phyloP scores from a whole-genome alignment of 2,113 vertebrate genomes.

The Cnemophilus loriae region DNA sequence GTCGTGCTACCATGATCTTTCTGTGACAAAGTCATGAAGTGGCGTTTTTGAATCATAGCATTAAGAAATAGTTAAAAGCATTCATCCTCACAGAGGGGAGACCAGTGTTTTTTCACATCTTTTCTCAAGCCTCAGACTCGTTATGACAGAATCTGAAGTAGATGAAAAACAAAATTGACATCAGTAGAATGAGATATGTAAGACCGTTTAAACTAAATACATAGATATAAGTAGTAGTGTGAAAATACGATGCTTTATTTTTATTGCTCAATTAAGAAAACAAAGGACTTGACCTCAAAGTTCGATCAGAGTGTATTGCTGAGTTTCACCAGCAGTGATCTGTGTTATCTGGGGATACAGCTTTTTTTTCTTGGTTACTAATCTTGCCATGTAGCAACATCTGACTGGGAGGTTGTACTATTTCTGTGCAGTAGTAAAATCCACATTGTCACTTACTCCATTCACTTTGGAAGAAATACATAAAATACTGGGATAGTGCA shows the following conservation, averaged over 20 bases:
- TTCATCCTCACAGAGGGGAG: not conserved
- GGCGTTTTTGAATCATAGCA: not conserved
- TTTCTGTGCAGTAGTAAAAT: not conserved
- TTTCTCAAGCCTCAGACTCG: not conserved
- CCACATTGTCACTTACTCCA: not conserved
- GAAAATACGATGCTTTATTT: not conserved
- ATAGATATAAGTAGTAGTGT: not conserved
- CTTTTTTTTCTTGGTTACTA: not conserved
- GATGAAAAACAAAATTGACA: not conserved
- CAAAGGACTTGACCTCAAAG: not conserved
- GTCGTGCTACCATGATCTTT: rapidly evolving
- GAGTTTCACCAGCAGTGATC: not conserved
- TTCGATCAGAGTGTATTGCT: not conserved
- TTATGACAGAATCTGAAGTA: not conserved
- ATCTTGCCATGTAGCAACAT: not conserved
- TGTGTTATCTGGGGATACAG: not conserved
- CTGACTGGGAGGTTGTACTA: not conserved
- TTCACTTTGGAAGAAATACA: not conserved
- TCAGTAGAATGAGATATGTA: not conserved
- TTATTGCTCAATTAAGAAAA: not conserved
- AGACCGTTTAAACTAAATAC: not conserved
- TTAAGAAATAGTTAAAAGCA: not conserved
- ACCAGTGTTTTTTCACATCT: not conserved
- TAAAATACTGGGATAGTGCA: not conserved
- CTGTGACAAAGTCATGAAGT: not conserved